Evolutionary conservation across 2,888 invertebrate genomes (phyloP).

Genomic region (Eurytoma adleriae): DNA sequence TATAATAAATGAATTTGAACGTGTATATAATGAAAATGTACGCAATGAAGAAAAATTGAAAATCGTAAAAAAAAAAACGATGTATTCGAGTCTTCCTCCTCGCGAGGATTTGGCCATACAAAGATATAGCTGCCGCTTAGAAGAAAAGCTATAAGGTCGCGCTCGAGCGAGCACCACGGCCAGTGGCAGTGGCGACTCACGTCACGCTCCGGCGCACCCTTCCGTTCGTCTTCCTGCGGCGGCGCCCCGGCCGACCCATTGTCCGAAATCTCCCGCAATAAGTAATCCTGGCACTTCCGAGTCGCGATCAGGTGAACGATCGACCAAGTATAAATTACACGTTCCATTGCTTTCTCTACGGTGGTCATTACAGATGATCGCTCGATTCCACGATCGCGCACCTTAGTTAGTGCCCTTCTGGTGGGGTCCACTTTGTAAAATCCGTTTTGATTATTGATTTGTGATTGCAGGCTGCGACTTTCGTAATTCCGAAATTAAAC

Average conservation of each 20-base stretch:
- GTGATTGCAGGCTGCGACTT: not conserved
- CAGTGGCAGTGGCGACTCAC: not conserved
- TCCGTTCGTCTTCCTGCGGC: not conserved
- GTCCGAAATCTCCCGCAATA: not conserved
- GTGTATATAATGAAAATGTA: no score
- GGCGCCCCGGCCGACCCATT: not conserved
- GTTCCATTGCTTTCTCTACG: not conserved
- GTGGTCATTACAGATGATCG: not conserved
- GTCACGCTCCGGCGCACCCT: not conserved
- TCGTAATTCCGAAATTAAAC: not conserved
- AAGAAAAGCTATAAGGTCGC: not conserved
- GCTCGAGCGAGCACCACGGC: slow-evolving; percentile 31
- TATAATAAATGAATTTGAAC: no score
- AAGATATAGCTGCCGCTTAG: no score
- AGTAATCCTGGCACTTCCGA: slow-evolving; percentile 1
- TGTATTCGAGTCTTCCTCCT: no score
- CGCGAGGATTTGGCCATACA: no score
- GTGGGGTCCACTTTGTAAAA: not conserved
- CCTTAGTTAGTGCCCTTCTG: not conserved
- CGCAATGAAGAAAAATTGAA: no score
- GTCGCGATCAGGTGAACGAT: not conserved
- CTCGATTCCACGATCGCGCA: not conserved
- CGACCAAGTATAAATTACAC: not conserved
- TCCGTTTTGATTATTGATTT: not conserved
- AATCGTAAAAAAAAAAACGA: no score